Evolutionary conservation across 2,797 vertebrate species (phyloP), one percentile per base, ranked within the genome.

Genomic region (Microtus californicus): DNA sequence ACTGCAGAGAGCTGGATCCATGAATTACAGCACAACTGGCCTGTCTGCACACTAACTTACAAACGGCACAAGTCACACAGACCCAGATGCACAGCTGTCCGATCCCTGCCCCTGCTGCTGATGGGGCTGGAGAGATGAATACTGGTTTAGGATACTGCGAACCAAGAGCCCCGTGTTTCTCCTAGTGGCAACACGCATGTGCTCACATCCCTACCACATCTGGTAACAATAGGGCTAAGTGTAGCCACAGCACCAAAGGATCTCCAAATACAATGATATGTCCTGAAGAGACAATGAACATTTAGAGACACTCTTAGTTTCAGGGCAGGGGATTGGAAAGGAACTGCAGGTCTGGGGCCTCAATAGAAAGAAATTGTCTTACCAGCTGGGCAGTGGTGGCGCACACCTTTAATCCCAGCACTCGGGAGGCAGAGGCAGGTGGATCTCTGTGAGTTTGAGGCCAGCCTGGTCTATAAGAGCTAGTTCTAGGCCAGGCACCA

Each of bases 11-110:
- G 74, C 37, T 0, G 43, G 51, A 87, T 95, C 93, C 63, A 90
- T 87, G 87, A 96, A 90, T 87, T 23, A 92, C 56, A 1, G 1
- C 37, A 73, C 87, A 82, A 56, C 74, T 13, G 93, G 93, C 91
- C 43, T 54, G 23, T 5, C 63, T 80, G 29, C 73, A 54, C 14
- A 2, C 45, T 86, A 77, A 90, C 81, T 90, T n/a, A 37, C 89
- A 54, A 92, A 87, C 54, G 94, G 86, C 73, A 88, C 80, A 83
- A 87, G 19, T 79, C 73, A 51, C 85, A 80, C 93, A 96, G 80
- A 93, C 74, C 61, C 71, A 79, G 91, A 95, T 40, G 67, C 40
- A 48, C 31, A 69, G 82, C 67, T 61, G 69, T 74, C 86, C 34
- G 25, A 48, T 59, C 0, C 1, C 61, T 34, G 56, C 51, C 77